Conservation (phyloP, 2,888 invertebrate species). For the Adelphocoris suturalis region DNA sequence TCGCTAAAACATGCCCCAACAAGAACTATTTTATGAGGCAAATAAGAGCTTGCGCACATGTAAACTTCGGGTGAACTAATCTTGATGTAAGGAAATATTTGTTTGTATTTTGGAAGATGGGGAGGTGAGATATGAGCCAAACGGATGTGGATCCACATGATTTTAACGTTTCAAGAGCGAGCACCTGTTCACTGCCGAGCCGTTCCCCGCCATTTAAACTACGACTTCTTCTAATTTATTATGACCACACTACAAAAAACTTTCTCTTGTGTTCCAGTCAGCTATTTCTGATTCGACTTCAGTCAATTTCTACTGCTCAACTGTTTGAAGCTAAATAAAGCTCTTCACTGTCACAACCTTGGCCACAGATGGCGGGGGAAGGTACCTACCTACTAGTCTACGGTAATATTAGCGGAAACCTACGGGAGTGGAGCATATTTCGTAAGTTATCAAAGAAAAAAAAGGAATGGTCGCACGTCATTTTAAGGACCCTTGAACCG, state of each 20-base stretch:
- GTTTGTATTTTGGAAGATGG: conserved; percentile 37
- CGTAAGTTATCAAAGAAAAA: no score
- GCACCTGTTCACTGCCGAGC: conserved; percentile 61
- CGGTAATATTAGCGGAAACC: no score
- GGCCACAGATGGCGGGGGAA: no score
- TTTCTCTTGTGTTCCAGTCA: conserved; percentile 52
- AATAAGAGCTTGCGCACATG: background rate
- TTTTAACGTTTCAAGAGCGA: conserved; percentile 56
- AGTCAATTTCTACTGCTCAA: conserved; percentile 15
- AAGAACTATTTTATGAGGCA: no score
- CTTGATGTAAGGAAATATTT: background rate
- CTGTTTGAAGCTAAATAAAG: background rate
- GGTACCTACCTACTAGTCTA: no score
- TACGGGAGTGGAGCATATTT: no score
- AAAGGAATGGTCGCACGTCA: no score
- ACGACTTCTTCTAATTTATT: conserved; percentile 63
- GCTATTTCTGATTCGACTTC: conserved; percentile 45
- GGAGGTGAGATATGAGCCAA: conserved; percentile 33
- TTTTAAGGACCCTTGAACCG: no score
- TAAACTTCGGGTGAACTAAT: background rate
- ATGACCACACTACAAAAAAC: conserved; percentile 56
- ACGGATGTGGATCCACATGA: conserved; percentile 56
- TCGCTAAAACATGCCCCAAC: no score
- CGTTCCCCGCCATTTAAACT: conserved; percentile 67
- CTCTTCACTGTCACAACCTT: background rate